Base-by-base conservation (phyloP, 2,113 vertebrate genomes). In the Antechinus flavipes region DNA sequence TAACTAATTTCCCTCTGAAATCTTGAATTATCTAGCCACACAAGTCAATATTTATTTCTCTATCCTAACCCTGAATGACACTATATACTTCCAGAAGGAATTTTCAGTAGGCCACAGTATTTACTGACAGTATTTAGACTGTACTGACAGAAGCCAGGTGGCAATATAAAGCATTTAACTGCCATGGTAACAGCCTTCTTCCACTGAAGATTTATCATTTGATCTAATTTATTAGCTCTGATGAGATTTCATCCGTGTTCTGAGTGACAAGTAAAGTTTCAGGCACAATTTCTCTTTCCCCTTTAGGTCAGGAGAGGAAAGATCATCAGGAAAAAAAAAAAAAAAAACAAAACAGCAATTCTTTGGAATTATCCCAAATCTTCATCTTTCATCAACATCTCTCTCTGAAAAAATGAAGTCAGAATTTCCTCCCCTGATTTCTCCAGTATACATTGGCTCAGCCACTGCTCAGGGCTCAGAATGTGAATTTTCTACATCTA, bases 171-270 rank as follows among this genome's bases (percentile, higher is more conserved):
- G 68, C 19, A 42, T 42, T 84, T 84, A 84, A 42, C n/a, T 84
- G n/a, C 68, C 68, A 84, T 84, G n/a, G 68, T 19, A 84, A 84
- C 68, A 42, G 12, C 14, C 25, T 35, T 96, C 49, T 94, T 94
- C 76, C 58, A 94, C 30, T 91, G 46, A 90, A 94, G 95, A 8
- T 8, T 90, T 89, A 92, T 90, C 92, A 53, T 96, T 46, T 30
- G 35, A n/a, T 94, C 58, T 93, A 93, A 94, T 22, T 95, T 35
- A 93, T 55, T 92, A 24, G 50, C 27, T 93, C 54, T 92, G 56
- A 76, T 50, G 42, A 16, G 8, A 91, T 46, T 90, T 94, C 68
- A 93, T 16, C 47, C 52, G 89, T 93, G 91, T 93, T 24, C 16
- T 90, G 94, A 92, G 93, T 76, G 58, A 89, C 27, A 93, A 58